Evolutionary conservation across 53 echinoderm and acorn worm genomes (phyloP).

Genomic region (Holothuria scabra): DNA sequence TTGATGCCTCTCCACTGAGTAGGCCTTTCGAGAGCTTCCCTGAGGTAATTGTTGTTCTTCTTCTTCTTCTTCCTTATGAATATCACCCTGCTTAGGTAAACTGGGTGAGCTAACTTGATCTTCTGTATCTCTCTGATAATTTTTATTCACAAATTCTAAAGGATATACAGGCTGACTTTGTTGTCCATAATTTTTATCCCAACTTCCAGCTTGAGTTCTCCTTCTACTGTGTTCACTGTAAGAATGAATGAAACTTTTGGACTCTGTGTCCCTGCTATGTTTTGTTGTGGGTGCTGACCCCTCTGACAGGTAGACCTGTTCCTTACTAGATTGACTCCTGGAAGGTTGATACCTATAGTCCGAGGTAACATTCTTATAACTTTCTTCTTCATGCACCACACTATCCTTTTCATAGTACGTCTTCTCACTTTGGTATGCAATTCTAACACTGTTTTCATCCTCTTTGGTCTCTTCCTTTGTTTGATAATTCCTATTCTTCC

Average conservation of each 20-base stretch:
- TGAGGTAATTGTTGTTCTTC: background rate
- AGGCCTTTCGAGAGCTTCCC: constrained; percentile 11
- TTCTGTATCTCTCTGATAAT: constrained; percentile 4
- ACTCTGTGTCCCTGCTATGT: no score
- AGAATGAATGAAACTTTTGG: no score
- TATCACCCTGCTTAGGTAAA: background rate
- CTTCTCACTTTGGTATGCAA: constrained; percentile 28
- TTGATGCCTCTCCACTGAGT: constrained; percentile 53
- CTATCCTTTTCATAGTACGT: constrained; percentile 34
- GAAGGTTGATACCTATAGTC: constrained; percentile 23
- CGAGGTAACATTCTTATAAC: constrained; percentile 19
- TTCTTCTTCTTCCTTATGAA: constrained; percentile 20
- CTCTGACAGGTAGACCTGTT: no score
- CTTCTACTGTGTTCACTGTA: constrained; percentile 3
- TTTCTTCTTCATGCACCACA: background rate
- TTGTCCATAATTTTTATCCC: background rate
- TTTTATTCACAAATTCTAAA: constrained; percentile 36
- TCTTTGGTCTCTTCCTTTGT: background rate
- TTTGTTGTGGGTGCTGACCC: no score
- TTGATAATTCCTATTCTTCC: background rate
- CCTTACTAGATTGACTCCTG: background rate
- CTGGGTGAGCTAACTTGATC: background rate
- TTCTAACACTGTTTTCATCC: background rate
- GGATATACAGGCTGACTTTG: constrained; percentile 8
- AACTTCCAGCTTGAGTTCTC: background rate